phyloP scores from a whole-genome alignment of 2,888 invertebrate genomes.

The Cephonodes hylas region DNA sequence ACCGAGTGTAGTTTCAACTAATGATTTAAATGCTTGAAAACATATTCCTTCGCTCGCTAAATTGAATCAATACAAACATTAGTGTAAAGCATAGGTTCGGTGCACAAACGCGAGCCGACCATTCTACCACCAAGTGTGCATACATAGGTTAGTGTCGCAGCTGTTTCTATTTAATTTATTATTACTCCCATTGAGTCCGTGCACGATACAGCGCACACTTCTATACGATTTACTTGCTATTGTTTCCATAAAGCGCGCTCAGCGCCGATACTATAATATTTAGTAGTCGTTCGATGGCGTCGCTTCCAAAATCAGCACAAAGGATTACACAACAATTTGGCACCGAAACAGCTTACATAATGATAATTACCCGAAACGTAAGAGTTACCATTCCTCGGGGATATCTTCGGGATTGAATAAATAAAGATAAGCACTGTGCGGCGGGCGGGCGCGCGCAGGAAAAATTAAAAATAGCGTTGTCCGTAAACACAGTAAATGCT shows the following conservation, averaged over 20 bases:
- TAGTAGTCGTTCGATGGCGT: neutral
- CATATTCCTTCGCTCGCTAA: neutral
- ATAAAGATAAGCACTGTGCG: neutral
- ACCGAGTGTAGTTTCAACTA: neutral
- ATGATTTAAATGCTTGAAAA: neutral
- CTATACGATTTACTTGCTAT: neutral
- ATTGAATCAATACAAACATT: neutral
- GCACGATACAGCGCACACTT: too few relatives aligned
- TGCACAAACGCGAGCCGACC: neutral
- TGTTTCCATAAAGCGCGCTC: neutral
- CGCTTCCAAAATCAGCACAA: neutral
- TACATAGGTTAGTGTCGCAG: too few relatives aligned
- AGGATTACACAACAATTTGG: neutral
- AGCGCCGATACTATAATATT: neutral
- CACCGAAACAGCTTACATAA: conserved; percentile 8
- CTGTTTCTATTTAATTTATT: neutral
- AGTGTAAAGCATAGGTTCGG: neutral
- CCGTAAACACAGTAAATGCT: conserved; percentile 18
- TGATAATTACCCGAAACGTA: neutral
- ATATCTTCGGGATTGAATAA: neutral
- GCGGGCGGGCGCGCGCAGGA: neutral
- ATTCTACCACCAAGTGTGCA: neutral
- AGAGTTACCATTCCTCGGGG: conserved; percentile 14
- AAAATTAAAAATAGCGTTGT: conserved; percentile 24
- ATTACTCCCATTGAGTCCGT: too few relatives aligned